A percentile compares a stretch with the other conserved stretches of the same genome.
Evolutionary conservation across 2,888 invertebrate genomes (phyloP).

Genomic region (Mechanitis messenoides): DNA sequence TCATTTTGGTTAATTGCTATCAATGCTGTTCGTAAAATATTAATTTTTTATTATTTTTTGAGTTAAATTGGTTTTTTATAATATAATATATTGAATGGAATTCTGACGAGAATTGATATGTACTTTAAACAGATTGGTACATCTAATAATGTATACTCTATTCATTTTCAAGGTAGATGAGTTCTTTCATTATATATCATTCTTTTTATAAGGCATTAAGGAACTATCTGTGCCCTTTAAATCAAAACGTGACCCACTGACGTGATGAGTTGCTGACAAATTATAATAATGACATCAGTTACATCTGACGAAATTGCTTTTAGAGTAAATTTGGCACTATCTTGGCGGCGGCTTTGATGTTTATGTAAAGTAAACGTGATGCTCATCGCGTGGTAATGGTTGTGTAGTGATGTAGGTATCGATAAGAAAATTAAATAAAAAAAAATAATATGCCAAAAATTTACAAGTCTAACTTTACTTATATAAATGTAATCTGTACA

Average conservation of each 20-base stretch:
- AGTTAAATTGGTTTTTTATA: not conserved
- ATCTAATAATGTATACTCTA: too few relatives aligned
- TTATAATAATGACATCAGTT: constrained; percentile 21
- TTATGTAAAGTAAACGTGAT: constrained; percentile 63
- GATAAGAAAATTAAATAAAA: constrained; percentile 9
- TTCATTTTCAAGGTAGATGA: too few relatives aligned
- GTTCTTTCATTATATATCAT: too few relatives aligned
- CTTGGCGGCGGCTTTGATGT: constrained; percentile 56
- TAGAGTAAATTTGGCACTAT: constrained; percentile 55
- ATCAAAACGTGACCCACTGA: constrained; percentile 3
- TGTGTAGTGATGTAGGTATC: constrained; percentile 19
- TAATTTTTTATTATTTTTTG: not conserved
- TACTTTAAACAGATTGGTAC: too few relatives aligned
- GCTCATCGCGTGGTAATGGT: constrained; percentile 36
- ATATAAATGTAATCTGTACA: too few relatives aligned
- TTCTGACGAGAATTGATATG: not conserved
- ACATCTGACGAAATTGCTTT: constrained; percentile 40
- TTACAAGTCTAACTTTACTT: too few relatives aligned
- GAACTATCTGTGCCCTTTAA: not conserved
- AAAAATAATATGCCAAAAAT: too few relatives aligned
- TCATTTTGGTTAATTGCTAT: not conserved
- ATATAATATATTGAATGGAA: not conserved
- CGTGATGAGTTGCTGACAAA: not conserved
- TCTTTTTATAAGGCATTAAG: not conserved
- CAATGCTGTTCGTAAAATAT: not conserved